A percentile compares a stretch with the other conserved stretches of the same genome.
phyloP scores from a whole-genome alignment of 1,140 invertebrate genomes.

The Leptopilina boulardi region DNA sequence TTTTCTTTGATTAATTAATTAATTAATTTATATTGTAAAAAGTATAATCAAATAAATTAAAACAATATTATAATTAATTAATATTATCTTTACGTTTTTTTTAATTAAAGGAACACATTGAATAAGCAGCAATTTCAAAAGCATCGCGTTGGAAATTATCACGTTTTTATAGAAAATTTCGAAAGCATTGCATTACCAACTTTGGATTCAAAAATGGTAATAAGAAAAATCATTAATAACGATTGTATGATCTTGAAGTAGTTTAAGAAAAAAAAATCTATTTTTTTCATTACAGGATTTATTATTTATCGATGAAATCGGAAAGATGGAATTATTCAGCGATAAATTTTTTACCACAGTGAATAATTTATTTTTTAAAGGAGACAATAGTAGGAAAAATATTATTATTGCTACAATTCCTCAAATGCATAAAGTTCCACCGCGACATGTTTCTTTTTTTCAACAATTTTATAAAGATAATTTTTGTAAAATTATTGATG shows the following conservation, averaged over 20 bases:
- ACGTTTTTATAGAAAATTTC: conserved; percentile 78
- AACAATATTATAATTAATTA: too few relatives aligned
- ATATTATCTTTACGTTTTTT: too few relatives aligned
- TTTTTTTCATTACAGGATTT: conserved; percentile 63
- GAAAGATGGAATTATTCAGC: conserved; percentile 83
- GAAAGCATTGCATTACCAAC: conserved; percentile 76
- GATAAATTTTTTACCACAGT: conserved; percentile 74
- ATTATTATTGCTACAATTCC: conserved; percentile 79
- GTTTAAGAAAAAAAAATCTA: conserved; percentile 42
- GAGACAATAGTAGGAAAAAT: conserved; percentile 39
- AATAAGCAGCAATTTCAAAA: conserved; percentile 54
- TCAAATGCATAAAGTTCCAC: conserved; percentile 53
- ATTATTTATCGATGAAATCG: conserved; percentile 81
- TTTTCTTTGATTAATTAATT: conserved; percentile 5
- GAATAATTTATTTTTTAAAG: conserved; percentile 62
- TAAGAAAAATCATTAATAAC: conserved; percentile 20
- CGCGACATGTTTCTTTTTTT: conserved; percentile 51
- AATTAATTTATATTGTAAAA: too few relatives aligned
- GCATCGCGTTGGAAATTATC: conserved; percentile 78
- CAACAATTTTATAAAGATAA: conserved; percentile 51
- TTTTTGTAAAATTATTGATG: conserved; percentile 51
- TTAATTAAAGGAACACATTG: conserved; percentile 48
- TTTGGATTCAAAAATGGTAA: conserved; percentile 63
- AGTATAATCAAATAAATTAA: too few relatives aligned
- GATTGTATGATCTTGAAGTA: neutral